A percentile compares a stretch with the other conserved stretches of the same genome.
Evolutionary conservation across 2,888 invertebrate species (phyloP).

Genomic region (Graphium colonna): DNA sequence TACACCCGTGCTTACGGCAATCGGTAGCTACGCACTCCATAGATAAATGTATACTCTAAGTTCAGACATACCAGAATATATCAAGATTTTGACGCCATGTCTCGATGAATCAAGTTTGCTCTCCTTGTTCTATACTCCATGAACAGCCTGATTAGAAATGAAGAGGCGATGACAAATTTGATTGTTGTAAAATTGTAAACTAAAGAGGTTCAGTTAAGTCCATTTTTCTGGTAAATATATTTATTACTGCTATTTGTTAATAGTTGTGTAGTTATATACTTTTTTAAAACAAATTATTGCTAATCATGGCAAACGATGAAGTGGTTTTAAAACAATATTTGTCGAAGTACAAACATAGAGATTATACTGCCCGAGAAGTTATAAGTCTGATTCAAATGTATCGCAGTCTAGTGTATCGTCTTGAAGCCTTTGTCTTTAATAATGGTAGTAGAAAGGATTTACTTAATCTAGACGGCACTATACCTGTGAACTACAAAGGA

Average conservation of each 20-base stretch:
- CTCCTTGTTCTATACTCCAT: no score
- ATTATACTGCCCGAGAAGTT: slow-evolving; percentile 68
- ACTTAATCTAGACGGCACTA: slow-evolving; percentile 92
- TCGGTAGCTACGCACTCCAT: no score
- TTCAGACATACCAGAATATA: no score
- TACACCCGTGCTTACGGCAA: no score
- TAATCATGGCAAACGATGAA: slow-evolving; percentile 68
- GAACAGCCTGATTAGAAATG: no score
- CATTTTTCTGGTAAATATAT: slow-evolving; percentile 3
- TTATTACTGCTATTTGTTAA: not conserved
- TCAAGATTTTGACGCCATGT: no score
- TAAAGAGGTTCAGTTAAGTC: not conserved
- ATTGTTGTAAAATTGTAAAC: not conserved
- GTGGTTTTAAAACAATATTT: slow-evolving; percentile 61
- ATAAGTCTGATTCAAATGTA: slow-evolving; percentile 66
- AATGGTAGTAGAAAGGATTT: slow-evolving; percentile 91
- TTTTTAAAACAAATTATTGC: slow-evolving; percentile 9
- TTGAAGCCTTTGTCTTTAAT: slow-evolving; percentile 87
- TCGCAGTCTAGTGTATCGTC: slow-evolving; percentile 65
- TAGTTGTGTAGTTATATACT: slow-evolving; percentile 4
- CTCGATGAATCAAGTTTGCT: no score
- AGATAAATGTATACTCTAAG: no score
- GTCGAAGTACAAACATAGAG: slow-evolving; percentile 68
- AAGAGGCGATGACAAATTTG: slow-evolving; percentile 1
- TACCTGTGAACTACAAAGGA: slow-evolving; percentile 95